phyloP scores from a whole-genome alignment of 2,113 vertebrate genomes.

The Laterallus jamaicensis region DNA sequence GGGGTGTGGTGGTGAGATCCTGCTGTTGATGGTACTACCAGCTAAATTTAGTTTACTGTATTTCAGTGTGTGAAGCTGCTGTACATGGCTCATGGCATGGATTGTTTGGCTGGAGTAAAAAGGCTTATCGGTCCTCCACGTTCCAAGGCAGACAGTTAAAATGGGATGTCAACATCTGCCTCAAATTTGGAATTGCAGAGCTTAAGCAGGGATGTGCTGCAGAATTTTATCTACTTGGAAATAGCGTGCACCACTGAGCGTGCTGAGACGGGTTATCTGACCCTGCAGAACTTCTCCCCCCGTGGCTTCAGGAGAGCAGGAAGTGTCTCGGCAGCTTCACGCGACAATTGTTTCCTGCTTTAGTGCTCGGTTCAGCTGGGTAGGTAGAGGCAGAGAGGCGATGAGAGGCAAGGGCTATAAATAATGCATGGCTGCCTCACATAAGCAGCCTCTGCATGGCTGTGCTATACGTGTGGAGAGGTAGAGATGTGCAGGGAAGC shows the following conservation, averaged over 20 bases:
- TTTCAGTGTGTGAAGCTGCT: neutral
- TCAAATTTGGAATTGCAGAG: neutral
- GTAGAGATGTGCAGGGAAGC: neutral
- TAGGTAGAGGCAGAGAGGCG: neutral
- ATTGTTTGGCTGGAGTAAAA: neutral
- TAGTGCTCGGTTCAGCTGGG: neutral
- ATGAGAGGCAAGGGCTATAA: neutral
- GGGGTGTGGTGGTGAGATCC: neutral
- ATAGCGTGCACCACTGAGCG: neutral
- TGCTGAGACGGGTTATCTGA: neutral
- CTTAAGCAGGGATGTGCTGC: neutral
- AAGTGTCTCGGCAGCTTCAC: neutral
- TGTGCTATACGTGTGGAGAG: fast-evolving
- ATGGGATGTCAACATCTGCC: neutral
- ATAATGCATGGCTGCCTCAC: neutral
- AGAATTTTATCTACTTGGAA: neutral
- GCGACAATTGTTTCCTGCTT: neutral
- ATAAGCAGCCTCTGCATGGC: neutral
- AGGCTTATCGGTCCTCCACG: neutral
- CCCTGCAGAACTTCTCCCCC: neutral
- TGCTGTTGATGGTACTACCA: neutral
- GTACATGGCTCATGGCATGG: neutral
- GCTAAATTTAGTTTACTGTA: neutral
- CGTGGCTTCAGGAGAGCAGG: neutral
- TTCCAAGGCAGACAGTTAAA: neutral